These are phyloP conservation scores for Nymphalis c-album DNA, from an alignment of 2,888 invertebrate species.

Conservation along the genomic window DNA sequence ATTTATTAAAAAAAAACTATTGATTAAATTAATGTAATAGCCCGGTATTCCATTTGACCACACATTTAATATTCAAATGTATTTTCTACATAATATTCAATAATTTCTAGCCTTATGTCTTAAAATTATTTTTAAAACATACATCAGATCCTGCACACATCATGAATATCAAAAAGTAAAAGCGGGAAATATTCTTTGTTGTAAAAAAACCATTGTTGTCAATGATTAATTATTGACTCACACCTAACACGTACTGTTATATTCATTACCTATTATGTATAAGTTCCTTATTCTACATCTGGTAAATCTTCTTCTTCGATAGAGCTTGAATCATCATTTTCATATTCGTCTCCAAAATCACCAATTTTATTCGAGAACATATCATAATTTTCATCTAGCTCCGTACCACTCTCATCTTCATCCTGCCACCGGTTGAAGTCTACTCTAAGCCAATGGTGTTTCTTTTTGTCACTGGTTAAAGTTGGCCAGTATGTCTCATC, in stretches of 20 bases:
- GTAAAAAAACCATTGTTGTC: slow-evolving; percentile 23
- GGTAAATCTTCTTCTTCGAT: slow-evolving; percentile 88
- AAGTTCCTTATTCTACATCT: slow-evolving; percentile 81
- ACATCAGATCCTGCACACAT: slow-evolving; percentile 1
- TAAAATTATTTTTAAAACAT: too few species aligned
- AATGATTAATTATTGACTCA: slow-evolving; percentile 13
- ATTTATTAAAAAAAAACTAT: not conserved
- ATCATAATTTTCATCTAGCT: slow-evolving; percentile 69
- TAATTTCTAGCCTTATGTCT: too few species aligned
- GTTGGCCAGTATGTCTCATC: slow-evolving; percentile 92
- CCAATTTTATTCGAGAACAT: slow-evolving; percentile 65
- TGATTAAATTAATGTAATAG: not conserved
- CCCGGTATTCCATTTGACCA: too few species aligned
- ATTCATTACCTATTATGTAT: slow-evolving; percentile 18
- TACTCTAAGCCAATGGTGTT: slow-evolving; percentile 97
- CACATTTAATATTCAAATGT: too few species aligned
- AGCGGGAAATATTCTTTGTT: slow-evolving; percentile 15
- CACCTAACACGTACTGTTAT: slow-evolving; percentile 39
- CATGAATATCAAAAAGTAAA: slow-evolving; percentile 9
- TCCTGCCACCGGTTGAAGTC: slow-evolving; percentile 99
- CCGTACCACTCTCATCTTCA: slow-evolving; percentile 95
- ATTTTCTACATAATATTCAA: too few species aligned
- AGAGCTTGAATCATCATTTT: slow-evolving; percentile 84
- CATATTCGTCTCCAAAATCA: slow-evolving; percentile 62
- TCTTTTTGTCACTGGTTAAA: slow-evolving; percentile 91